Base-by-base conservation (phyloP, 1,140 invertebrate genomes). In the Sarcophaga bullata region DNA sequence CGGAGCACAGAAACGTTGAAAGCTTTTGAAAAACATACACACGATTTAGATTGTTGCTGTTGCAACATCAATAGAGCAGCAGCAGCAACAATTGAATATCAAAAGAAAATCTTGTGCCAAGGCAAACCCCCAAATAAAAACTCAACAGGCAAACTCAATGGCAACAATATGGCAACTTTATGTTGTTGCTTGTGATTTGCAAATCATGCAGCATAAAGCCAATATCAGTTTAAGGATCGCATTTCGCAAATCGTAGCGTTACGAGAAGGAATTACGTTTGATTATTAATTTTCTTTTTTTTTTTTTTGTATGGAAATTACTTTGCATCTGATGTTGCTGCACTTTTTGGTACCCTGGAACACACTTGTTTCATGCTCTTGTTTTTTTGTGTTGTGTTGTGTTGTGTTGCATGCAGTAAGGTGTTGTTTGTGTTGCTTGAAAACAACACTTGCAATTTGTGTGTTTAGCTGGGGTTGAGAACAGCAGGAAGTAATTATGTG, bases 401-500 rank as follows among this genome's bases (percentile, higher is more conserved):
- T 4, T 37, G 25, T 58, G 54, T 58, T 58, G 62, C 62, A 68
- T 68, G 17, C n/a, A 19, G 62, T 68, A 68, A 9, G 19, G 62
- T 68, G 62, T 25, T 68, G 62, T 25, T 68, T 19, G n/a, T 68
- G 6, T 68, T 37, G 25, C 25, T 37, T 37, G 25, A 37, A 37
- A 37, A 37, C 25, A 37, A 37, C 25, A 37, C 25, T 68, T 68
- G 8, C 58, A n/a, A n/a, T 62, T 17, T 37, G 17, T 68, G 62
- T 68, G 62, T 68, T 37, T 37, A 37, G 4, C 25, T 37, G 25
- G 25, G 25, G 4, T 4, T 68, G 62, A 68, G 17, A 68, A 17
- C 62, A 68, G 62, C 62, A 68, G 62, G 62, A 68, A 68, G 62
- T 68, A 68, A 68, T 68, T 68, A 68, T 68, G 62, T 19, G 62